Conservation (phyloP, 2,797 vertebrate genomes). For the Tarsius wallacei region DNA sequence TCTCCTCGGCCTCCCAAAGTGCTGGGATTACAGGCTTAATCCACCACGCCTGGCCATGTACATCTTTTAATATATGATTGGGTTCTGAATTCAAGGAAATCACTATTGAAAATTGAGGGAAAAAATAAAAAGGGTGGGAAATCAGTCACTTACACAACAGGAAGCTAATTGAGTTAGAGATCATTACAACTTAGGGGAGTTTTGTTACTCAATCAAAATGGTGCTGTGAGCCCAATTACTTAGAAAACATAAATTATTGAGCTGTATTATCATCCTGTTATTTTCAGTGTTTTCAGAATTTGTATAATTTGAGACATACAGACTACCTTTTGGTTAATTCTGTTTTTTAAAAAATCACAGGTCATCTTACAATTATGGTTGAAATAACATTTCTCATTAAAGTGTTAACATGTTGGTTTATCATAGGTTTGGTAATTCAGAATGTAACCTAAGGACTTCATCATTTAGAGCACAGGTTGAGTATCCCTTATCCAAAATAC, state of each 20-base stretch:
- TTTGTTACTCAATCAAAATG: constrained; percentile 2
- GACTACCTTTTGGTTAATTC: background rate
- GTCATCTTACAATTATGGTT: background rate
- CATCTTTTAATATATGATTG: background rate
- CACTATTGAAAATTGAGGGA: background rate
- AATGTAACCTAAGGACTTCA: background rate
- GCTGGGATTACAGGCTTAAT: too few species aligned
- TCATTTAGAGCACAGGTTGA: background rate
- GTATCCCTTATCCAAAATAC: background rate
- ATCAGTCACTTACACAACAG: background rate
- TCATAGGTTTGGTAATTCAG: background rate
- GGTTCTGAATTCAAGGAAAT: background rate
- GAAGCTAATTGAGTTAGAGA: background rate
- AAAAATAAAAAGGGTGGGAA: background rate
- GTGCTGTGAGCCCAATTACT: background rate
- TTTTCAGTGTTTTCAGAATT: constrained; percentile 4
- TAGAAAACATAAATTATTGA: background rate
- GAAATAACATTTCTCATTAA: constrained; percentile 45
- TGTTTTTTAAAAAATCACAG: background rate
- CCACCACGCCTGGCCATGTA: too few species aligned
- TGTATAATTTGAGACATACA: background rate
- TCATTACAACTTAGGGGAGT: background rate
- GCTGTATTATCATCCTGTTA: background rate
- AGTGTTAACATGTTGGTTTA: background rate
- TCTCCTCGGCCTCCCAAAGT: too few species aligned